Base-by-base conservation (phyloP, 2,797 vertebrate species). In the Hippoglossus hippoglossus region DNA sequence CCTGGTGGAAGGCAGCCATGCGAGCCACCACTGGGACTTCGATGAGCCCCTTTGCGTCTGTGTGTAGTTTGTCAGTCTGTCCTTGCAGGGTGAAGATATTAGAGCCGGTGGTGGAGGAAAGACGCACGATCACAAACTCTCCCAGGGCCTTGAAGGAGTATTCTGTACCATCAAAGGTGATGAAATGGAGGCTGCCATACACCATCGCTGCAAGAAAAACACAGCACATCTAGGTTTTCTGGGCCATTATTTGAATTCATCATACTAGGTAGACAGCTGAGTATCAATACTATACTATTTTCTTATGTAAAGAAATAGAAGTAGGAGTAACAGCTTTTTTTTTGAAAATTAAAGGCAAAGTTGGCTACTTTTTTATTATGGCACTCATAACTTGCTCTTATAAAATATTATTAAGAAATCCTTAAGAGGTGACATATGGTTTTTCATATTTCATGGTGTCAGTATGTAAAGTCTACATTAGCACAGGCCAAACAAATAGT, bases 21-120 rank as follows among this genome's bases (percentile, higher is more conserved):
- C 94, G 94, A 26, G 88, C 87, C 79, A 96, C 80, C 56, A 82
- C 91, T 11, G 95, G 92, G 73, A 94, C 91, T 36, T 88, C 87
- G 56, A 25, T 74, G 83, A 85, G 71, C 88, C 77, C 60, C 80
- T 75, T 71, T 52, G 85, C 22, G n/a, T 85, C 83, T 63, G 63
- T 77, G 66, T 85, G 82, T 39, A 94, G 82, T 75, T 71, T 84
- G 34, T 84, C 87, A 8, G 89, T 93, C 85, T 94, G 92, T 56
- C 94, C 95, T 88, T 96, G 95, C 67, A 96, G 91, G 66, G 95
- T 96, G 91, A 96, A 96, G 81, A 95, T 91, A 81, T 96, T 96
- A 47, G 92, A 94, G 78, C 95, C 95, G 0, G 87, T 84, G 78
- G 28, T 62, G 25, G 95, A 94, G 57, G 95, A 96, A 26, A 96